Percentiles rank a stretch among this genome's conserved stretches.
Conservation (phyloP, 53 echinoderm and acorn worm species). For the Luidia sarsii region DNA sequence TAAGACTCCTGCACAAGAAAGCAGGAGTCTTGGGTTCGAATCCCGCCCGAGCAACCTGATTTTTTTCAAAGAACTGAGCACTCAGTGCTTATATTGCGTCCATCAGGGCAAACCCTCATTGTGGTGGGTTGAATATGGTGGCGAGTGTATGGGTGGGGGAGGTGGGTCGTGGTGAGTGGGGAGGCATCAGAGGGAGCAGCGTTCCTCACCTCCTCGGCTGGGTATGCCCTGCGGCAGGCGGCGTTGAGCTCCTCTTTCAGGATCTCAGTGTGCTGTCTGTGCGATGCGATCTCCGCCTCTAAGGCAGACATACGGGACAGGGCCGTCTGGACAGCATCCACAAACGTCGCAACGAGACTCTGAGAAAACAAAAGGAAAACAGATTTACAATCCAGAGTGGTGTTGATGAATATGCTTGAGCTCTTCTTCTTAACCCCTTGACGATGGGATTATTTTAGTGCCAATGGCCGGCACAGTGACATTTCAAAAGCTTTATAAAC, state of each 20-base stretch:
- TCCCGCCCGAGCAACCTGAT: too few species aligned
- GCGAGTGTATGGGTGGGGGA: too few species aligned
- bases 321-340: slow-evolving; percentile 76
- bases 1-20: too few species aligned
- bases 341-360: slow-evolving; percentile 79
- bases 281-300: slow-evolving; percentile 78
- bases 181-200: too few species aligned
- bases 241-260: slow-evolving; percentile 87
- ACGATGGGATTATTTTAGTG: too few species aligned
- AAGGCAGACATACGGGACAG: slow-evolving; percentile 67
- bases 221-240: slow-evolving; percentile 79
- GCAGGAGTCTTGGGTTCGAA: too few species aligned
- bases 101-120: too few species aligned
- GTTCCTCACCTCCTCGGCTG: slow-evolving; percentile 57
- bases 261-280: slow-evolving; percentile 82
- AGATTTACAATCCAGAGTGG: not conserved
- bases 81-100: too few species aligned
- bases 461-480: too few species aligned
- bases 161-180: too few species aligned
- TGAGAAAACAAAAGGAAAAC: slow-evolving; percentile 32
- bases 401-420: not conserved
- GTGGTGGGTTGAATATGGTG: too few species aligned
- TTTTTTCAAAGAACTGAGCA: too few species aligned
- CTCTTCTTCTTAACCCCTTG: not conserved
- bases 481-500: not conserved